phyloP scores from a whole-genome alignment of 2,113 vertebrate species.

The Seriola aureovittata region DNA sequence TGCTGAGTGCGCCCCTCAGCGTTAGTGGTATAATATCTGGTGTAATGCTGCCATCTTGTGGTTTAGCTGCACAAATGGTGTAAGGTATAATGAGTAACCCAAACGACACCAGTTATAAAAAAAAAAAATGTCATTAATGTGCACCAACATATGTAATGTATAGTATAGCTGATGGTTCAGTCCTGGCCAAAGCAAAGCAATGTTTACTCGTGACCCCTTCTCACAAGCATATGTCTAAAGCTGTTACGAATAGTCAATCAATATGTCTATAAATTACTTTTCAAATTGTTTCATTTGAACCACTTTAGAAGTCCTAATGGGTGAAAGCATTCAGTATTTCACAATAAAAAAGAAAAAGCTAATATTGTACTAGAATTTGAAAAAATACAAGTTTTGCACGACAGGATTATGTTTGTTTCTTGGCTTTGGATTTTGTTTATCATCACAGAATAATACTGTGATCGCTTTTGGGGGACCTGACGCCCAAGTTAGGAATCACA shows the following conservation, averaged over 20 bases:
- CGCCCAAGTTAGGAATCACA: background rate
- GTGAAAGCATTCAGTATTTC: background rate
- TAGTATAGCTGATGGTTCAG: background rate
- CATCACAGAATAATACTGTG: background rate
- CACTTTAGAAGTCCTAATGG: background rate
- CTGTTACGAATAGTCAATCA: background rate
- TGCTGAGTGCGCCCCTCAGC: background rate
- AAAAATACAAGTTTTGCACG: background rate
- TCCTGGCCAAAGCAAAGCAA: background rate
- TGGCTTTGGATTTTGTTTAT: background rate
- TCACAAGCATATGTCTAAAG: background rate
- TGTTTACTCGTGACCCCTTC: background rate
- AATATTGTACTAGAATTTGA: background rate
- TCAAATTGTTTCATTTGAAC: background rate
- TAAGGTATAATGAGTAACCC: background rate
- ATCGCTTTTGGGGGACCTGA: background rate
- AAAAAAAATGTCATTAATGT: background rate
- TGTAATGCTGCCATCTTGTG: slow-evolving; percentile 64
- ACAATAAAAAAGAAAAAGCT: background rate
- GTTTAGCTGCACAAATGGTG: background rate
- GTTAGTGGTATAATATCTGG: background rate
- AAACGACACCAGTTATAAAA: background rate
- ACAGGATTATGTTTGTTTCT: too few species aligned
- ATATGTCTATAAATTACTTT: too few species aligned
- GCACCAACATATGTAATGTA: background rate